A percentile compares a stretch with the other conserved stretches of the same genome.
These are phyloP conservation scores for Indri indri DNA, from an alignment of 2,113 vertebrate species.

Conservation along the genomic window DNA sequence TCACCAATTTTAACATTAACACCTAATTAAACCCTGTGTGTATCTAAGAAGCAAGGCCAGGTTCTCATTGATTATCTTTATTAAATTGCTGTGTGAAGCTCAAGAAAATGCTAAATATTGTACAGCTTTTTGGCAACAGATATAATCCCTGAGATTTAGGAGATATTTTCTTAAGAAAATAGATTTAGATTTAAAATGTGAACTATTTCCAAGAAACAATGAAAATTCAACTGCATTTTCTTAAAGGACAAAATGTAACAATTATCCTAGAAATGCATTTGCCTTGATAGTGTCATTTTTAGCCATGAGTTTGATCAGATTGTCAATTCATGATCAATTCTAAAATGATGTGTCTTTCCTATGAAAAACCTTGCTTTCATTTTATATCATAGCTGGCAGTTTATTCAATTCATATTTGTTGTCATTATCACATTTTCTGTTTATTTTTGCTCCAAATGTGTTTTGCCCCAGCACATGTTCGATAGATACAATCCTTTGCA, in stretches of 20 bases:
- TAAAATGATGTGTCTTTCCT: background rate
- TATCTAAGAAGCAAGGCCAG: background rate
- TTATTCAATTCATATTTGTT: conserved; percentile 30
- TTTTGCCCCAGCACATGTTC: background rate
- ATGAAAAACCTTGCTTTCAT: background rate
- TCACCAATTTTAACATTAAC: background rate
- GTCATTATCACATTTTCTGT: background rate
- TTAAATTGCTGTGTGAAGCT: background rate
- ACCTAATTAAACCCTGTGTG: background rate
- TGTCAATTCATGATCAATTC: background rate
- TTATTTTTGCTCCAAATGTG: conserved; percentile 1
- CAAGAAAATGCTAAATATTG: background rate
- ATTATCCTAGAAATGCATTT: background rate
- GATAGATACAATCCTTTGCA: background rate
- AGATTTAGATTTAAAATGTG: background rate
- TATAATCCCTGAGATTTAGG: background rate
- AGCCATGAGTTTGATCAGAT: background rate
- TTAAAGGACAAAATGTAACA: background rate
- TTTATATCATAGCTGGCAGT: background rate
- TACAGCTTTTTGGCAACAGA: background rate
- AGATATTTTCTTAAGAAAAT: background rate
- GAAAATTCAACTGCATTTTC: background rate
- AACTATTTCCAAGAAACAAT: background rate
- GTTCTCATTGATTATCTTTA: background rate
- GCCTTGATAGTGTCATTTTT: background rate